Conservation (phyloP, 2,113 vertebrate genomes). For the Tachycineta bicolor region DNA sequence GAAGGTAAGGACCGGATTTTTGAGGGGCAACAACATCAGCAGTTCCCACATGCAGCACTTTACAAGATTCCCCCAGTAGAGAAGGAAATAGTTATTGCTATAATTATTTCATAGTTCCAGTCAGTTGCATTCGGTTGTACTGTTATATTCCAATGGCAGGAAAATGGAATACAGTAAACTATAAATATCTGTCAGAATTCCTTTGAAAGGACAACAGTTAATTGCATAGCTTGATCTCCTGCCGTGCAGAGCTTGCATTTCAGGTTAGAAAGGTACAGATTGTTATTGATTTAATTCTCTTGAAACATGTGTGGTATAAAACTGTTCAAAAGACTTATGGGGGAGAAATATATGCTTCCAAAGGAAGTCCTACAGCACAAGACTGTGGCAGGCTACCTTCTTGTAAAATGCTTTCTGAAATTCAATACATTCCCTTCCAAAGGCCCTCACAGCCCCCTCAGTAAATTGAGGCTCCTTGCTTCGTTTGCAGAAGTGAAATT, state of each 20-base stretch:
- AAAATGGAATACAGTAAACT: constrained; percentile 67
- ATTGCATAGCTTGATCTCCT: constrained; percentile 68
- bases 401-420: constrained; percentile 39
- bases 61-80: constrained; percentile 45
- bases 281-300: constrained; percentile 73
- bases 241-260: constrained; percentile 67
- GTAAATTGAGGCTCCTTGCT: background rate
- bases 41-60: constrained; percentile 34
- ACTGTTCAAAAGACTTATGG: constrained; percentile 62
- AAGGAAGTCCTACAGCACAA: constrained; percentile 43
- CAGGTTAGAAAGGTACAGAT: constrained; percentile 67
- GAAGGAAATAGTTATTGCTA: constrained; percentile 53
- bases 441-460: background rate
- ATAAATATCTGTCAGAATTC: constrained; percentile 72
- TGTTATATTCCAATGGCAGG: constrained; percentile 55
- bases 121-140: constrained; percentile 49
- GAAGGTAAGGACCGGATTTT: background rate
- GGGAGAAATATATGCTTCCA: constrained; percentile 53
- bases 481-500: constrained; percentile 48
- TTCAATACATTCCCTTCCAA: constrained; percentile 27
- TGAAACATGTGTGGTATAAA: constrained; percentile 70
- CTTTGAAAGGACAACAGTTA: constrained; percentile 71
- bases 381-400: background rate
- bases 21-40: constrained; percentile 2
- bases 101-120: constrained; percentile 71